Evolutionary conservation across 2,888 invertebrate genomes (phyloP).

Genomic region (Pandemis heparana): DNA sequence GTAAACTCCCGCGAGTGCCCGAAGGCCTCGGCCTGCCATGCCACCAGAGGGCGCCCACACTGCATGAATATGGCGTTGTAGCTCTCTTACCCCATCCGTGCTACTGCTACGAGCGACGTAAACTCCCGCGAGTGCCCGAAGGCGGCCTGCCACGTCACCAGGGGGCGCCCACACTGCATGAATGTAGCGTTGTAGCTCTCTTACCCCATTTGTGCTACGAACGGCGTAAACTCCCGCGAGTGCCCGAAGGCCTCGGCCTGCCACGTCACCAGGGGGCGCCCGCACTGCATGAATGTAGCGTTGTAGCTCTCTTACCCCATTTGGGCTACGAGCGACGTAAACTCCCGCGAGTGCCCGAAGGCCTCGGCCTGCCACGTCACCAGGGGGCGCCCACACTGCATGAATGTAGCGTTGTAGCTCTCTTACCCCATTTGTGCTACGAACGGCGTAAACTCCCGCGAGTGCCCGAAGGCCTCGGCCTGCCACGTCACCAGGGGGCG

Average conservation of each 20-base stretch:
- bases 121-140: conserved; percentile 85
- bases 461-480: no score
- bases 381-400: conserved; percentile 89
- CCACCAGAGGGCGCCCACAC: conserved; percentile 90
- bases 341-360: conserved; percentile 82
- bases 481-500: conserved; percentile 91
- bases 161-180: conserved; percentile 89
- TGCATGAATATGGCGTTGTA: conserved; percentile 87
- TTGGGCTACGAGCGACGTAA: conserved; percentile 89
- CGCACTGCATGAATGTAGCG: conserved; percentile 89
- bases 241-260: conserved; percentile 66
- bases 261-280: conserved; percentile 90
- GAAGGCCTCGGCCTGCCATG: conserved; percentile 92
- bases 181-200: conserved; percentile 84
- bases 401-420: conserved; percentile 85
- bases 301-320: conserved; percentile 81
- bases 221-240: conserved; percentile 90
- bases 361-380: conserved; percentile 89
- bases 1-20: conserved; percentile 95
- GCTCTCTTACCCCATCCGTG: conserved; percentile 81
- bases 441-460: conserved; percentile 91
- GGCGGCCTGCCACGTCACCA: conserved; percentile 88
- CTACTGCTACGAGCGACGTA: conserved; percentile 90
- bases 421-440: conserved; percentile 86
- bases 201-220: conserved; percentile 88